Conservation (phyloP, 2,888 invertebrate species). For the Erannis defoliaria region DNA sequence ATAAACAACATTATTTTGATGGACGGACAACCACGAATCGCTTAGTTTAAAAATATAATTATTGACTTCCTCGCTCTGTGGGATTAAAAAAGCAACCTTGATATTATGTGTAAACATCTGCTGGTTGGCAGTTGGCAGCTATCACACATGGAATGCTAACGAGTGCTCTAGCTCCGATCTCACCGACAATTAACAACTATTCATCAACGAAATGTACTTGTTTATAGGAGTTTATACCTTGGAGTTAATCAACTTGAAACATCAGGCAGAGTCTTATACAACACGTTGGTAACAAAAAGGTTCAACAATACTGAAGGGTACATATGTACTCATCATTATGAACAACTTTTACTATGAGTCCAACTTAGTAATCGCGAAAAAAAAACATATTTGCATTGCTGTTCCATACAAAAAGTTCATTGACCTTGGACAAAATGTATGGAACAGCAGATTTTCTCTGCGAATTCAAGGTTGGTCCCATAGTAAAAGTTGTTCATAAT, state of each 20-base stretch:
- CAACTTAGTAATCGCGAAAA: no score
- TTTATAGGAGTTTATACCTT: not conserved
- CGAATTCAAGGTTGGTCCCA: no score
- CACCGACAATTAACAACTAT: conserved; percentile 61
- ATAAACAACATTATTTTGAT: conserved; percentile 22
- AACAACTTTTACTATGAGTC: no score
- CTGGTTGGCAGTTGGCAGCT: conserved; percentile 58
- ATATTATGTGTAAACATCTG: conserved; percentile 56
- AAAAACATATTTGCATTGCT: no score
- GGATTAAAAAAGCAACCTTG: conserved; percentile 62
- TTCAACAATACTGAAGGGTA: no score
- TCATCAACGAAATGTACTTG: conserved; percentile 37
- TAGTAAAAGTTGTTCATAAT: no score
- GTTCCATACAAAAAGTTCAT: no score
- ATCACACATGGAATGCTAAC: conserved; percentile 67
- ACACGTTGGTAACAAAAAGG: no score
- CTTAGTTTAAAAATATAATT: conserved; percentile 36
- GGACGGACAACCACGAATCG: conserved; percentile 22
- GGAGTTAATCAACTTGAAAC: not conserved
- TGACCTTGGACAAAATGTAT: no score
- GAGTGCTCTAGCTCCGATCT: conserved; percentile 62
- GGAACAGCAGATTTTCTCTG: no score
- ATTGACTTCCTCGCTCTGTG: conserved; percentile 51
- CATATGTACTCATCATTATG: no score
- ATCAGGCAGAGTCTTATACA: no score